A percentile compares a stretch with the other conserved stretches of the same genome.
These are phyloP conservation scores for Damaliscus lunatus DNA, from an alignment of 2,113 vertebrate genomes.

Conservation along the genomic window DNA sequence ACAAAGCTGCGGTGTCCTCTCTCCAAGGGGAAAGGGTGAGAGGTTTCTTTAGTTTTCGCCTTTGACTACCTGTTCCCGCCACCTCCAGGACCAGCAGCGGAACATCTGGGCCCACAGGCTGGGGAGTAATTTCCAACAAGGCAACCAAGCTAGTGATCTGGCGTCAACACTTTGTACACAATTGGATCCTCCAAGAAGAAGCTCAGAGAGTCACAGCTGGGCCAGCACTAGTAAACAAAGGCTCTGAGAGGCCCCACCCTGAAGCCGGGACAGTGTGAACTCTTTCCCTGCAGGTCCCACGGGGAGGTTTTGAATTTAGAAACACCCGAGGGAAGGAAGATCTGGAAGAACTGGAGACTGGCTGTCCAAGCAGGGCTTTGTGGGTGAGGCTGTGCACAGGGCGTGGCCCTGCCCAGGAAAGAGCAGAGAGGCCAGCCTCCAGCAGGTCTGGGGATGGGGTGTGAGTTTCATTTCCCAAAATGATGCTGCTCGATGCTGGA, in stretches of 20 bases:
- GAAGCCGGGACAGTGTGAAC: background rate
- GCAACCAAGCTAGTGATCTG: background rate
- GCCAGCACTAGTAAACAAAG: constrained; percentile 33
- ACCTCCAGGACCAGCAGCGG: background rate
- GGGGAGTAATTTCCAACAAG: background rate
- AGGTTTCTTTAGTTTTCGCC: background rate
- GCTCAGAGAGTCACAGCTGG: constrained; percentile 39
- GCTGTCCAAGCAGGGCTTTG: accelerated
- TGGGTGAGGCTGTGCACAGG: background rate
- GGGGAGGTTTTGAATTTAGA: constrained; percentile 30
- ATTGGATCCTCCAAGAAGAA: background rate
- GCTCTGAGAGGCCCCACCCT: constrained; percentile 19
- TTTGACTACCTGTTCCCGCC: background rate
- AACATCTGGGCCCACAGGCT: background rate
- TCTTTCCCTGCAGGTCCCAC: constrained; percentile 52
- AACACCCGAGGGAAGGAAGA: background rate
- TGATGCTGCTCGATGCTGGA: background rate
- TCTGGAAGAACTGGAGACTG: background rate
- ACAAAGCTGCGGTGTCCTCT: background rate
- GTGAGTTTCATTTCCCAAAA: background rate
- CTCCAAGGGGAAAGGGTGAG: accelerated
- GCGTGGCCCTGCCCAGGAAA: background rate
- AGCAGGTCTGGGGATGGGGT: accelerated
- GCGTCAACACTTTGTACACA: background rate
- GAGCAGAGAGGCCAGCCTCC: background rate